Conservation (phyloP, 2,888 invertebrate genomes). For the Kryphioiulus occultus region DNA sequence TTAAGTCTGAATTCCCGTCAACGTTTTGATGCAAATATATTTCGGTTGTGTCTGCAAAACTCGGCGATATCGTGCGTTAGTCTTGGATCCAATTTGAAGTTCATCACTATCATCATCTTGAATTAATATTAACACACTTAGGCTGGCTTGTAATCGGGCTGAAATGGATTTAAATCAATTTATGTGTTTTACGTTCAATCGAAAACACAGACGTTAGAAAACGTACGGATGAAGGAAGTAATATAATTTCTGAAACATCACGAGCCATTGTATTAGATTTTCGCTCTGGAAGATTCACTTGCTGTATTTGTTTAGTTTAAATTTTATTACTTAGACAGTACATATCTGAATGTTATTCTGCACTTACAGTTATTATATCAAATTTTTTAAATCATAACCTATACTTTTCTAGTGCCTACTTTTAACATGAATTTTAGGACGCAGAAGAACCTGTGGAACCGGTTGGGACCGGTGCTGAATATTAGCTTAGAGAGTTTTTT, state of each 20-base stretch:
- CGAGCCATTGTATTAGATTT: not conserved
- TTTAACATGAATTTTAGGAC: too few species aligned
- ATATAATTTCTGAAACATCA: not conserved
- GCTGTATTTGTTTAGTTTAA: not conserved
- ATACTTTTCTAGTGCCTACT: too few species aligned
- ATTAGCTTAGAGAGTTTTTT: too few species aligned
- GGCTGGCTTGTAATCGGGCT: not conserved
- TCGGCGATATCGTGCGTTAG: not conserved
- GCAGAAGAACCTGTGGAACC: too few species aligned
- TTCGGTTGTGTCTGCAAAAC: not conserved
- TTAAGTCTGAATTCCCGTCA: not conserved
- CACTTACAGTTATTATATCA: too few species aligned
- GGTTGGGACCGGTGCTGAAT: too few species aligned
- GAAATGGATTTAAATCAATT: constrained; percentile 11
- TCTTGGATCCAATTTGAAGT: constrained; percentile 3
- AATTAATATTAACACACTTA: constrained; percentile 34
- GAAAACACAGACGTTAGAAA: not conserved
- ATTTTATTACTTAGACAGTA: not conserved
- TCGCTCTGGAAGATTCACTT: not conserved
- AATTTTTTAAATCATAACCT: too few species aligned
- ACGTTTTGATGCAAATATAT: constrained; percentile 24
- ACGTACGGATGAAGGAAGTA: not conserved
- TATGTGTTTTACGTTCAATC: not conserved
- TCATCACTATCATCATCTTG: constrained; percentile 28
- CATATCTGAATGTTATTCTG: too few species aligned